Base-by-base conservation (phyloP, 2,888 invertebrate species). In the Cryptocheilus praepositus region DNA sequence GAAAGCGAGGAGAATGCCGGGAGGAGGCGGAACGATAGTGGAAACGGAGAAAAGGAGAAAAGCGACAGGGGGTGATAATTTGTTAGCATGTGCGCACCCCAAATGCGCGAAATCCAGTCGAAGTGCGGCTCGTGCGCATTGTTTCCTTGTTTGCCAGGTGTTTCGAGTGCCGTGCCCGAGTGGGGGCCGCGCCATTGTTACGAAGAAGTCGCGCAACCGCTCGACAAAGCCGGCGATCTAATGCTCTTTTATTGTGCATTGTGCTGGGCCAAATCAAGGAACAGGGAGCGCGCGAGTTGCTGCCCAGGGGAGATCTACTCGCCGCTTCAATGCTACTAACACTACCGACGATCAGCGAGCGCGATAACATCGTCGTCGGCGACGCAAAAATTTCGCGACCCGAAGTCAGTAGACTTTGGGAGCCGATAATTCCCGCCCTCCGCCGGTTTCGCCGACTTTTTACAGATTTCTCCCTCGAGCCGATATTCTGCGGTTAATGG, bases 181-280 rank as follows among this genome's bases (percentile, higher is more conserved):
- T 83, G 81, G 82, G 80, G 79, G 80, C 79, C 81, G 76, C 82
- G 82, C 84, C 85, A 88, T 87, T 88, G 87, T 87, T 75, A 71
- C 79, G 67, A 70, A n/a, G 80, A 85, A 85, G 83, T 85, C 83
- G 84, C 81, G 81, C 83, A 83, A 78, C 82, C 81, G 79, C 81
- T 83, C 83, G 83, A 88, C 88, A 88, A 87, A 88, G 87, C 86
- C 85, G 81, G 79, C 86, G 85, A 88, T 86, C 88, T 88, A 88
- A 88, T 88, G 88, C 88, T 88, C 88, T 88, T 88, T 88, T 88
- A 88, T 88, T 87, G 88, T 87, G 83, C 87, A 88, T 88, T 88
- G 88, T 88, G 82, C 79, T 76, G 77, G 79, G 77, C 75, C 80
- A 79, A 83, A 82, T 84, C 83, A 83, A 80, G 81, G 76, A 77